phyloP scores from a whole-genome alignment of 2,888 invertebrate species.

The Rhimphoctona megacephalus region DNA sequence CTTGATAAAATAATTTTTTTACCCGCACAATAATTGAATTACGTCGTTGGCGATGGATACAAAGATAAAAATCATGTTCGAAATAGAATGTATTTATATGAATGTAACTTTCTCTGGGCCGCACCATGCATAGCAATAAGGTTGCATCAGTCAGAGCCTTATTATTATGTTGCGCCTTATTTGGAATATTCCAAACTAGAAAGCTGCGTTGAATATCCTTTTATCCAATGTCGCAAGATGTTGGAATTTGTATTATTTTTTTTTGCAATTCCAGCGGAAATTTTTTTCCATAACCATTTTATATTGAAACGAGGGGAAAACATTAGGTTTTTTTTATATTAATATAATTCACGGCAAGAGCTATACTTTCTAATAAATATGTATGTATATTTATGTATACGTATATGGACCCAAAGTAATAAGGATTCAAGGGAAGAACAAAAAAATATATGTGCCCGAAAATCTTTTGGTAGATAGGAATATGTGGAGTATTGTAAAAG shows the following conservation, averaged over 20 bases:
- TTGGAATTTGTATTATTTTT: background rate
- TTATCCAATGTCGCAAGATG: background rate
- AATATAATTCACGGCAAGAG: background rate
- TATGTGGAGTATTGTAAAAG: too few species aligned
- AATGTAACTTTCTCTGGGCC: background rate
- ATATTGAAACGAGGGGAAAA: background rate
- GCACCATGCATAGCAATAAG: background rate
- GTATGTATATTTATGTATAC: background rate
- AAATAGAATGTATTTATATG: background rate
- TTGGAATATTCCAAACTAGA: background rate
- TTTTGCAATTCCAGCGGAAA: background rate
- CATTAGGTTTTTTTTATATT: background rate
- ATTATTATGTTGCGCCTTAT: background rate
- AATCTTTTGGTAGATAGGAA: background rate
- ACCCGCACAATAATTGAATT: background rate
- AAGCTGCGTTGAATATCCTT: background rate
- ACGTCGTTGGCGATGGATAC: background rate
- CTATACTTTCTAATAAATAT: background rate
- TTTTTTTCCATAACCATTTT: background rate
- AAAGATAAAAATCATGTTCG: background rate
- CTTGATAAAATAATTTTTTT: background rate
- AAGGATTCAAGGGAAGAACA: slow-evolving; percentile 39
- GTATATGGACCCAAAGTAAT: background rate
- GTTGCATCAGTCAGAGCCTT: too few species aligned
- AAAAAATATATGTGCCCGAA: slow-evolving; percentile 10